Percentiles rank a stretch among this genome's conserved stretches.
These are phyloP conservation scores for Scleropages formosus DNA, from an alignment of 2,797 vertebrate genomes.

Conservation along the genomic window DNA sequence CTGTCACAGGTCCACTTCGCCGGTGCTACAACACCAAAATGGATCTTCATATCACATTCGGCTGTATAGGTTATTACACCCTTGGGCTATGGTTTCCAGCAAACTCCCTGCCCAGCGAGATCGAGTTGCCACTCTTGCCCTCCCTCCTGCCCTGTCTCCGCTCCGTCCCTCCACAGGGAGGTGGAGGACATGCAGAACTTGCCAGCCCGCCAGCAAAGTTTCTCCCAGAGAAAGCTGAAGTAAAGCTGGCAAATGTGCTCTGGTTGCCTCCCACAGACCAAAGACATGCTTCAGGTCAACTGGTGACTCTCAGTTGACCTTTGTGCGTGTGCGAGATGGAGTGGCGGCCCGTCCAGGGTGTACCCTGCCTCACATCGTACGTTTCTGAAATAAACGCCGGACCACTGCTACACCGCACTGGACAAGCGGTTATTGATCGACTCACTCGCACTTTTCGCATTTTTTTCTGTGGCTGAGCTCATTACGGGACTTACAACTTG, in stretches of 20 bases:
- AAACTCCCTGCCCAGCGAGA: constrained; percentile 61
- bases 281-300: no score
- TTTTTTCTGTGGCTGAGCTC: no score
- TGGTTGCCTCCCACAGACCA: no score
- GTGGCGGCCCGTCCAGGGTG: no score
- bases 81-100: constrained; percentile 73
- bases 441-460: no score
- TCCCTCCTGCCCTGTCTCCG: constrained; percentile 44
- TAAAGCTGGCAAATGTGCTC: constrained; percentile 33
- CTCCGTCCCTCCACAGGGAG: constrained; percentile 23
- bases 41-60: constrained; percentile 81
- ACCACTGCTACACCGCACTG: no score
- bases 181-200: constrained; percentile 18
- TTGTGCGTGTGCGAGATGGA: no score
- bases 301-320: no score
- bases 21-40: constrained; percentile 75
- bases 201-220: neutral
- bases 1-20: constrained; percentile 64
- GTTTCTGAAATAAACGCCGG: no score
- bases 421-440: no score
- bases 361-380: no score
- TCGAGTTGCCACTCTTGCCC: constrained; percentile 64
- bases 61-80: constrained; percentile 84
- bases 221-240: constrained; percentile 12
- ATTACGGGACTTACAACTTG: no score